Evolutionary conservation across 2,113 vertebrate genomes (phyloP).

Genomic region (Macquaria australasica): DNA sequence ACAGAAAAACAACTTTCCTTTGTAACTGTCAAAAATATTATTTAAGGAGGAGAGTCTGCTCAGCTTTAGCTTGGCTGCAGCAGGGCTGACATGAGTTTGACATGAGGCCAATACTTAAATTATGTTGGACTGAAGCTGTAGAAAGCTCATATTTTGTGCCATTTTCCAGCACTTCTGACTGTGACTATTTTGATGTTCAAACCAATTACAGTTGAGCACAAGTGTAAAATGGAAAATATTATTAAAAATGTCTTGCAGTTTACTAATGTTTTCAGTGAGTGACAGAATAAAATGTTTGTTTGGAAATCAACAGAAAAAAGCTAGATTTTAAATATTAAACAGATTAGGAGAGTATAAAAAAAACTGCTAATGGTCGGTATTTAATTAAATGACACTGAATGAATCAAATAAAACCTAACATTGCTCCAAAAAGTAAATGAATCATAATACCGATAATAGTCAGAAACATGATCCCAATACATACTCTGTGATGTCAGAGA

Average conservation of each 20-base stretch:
- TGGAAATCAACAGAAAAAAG: background rate
- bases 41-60: background rate
- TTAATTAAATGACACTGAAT: background rate
- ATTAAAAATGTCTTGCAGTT: background rate
- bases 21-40: background rate
- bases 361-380: background rate
- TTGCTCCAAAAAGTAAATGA: background rate
- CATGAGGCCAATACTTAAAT: background rate
- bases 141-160: background rate
- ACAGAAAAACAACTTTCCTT: background rate
- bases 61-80: no score
- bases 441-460: background rate
- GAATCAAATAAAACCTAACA: background rate
- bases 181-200: background rate
- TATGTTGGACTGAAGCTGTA: background rate
- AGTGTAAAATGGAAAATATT: background rate
- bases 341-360: background rate
- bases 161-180: background rate
- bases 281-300: background rate
- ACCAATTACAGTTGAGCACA: background rate
- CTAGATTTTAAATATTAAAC: background rate
- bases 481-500: slow-evolving; percentile 11
- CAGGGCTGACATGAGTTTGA: background rate
- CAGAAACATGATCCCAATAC: background rate
- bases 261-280: background rate